Evolutionary conservation across 2,113 vertebrate genomes (phyloP).

Genomic region (Pycnonotus jocosus): DNA sequence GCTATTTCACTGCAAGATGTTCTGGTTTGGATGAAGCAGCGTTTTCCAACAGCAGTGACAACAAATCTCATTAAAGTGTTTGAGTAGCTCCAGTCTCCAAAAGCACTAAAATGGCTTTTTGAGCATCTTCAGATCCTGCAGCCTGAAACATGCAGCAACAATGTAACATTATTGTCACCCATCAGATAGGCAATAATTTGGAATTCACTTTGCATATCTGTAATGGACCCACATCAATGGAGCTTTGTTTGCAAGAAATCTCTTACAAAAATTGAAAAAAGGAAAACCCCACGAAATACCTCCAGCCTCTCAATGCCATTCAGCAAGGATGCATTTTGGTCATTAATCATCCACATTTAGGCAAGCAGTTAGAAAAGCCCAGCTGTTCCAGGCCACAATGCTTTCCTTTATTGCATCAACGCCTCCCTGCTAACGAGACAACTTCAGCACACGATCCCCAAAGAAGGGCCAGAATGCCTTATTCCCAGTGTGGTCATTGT

Average conservation of each 20-base stretch:
- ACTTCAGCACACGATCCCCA: conserved; percentile 55
- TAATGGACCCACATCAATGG: conserved; percentile 26
- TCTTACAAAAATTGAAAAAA: conserved; percentile 8
- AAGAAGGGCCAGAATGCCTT: conserved; percentile 51
- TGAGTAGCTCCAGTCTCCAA: neutral
- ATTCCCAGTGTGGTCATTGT: conserved; percentile 59
- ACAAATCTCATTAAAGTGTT: conserved; percentile 30
- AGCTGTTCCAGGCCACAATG: conserved; percentile 52
- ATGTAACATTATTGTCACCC: conserved; percentile 23
- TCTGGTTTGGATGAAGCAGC: neutral
- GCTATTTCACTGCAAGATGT: neutral
- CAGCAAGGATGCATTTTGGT: conserved; percentile 53
- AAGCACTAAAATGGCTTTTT: neutral
- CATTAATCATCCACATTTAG: conserved; percentile 60
- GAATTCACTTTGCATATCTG: conserved; percentile 33
- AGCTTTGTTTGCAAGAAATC: conserved; percentile 28
- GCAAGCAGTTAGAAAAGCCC: conserved; percentile 50
- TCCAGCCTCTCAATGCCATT: conserved; percentile 44
- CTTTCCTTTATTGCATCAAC: conserved; percentile 15
- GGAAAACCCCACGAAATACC: conserved; percentile 28
- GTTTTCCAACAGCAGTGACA: neutral
- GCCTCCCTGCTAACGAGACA: conserved; percentile 48
- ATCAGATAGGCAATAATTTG: conserved; percentile 8
- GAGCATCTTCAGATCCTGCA: neutral
- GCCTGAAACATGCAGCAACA: neutral